phyloP scores from a whole-genome alignment of 2,113 vertebrate genomes.

The Baryphthengus martii region DNA sequence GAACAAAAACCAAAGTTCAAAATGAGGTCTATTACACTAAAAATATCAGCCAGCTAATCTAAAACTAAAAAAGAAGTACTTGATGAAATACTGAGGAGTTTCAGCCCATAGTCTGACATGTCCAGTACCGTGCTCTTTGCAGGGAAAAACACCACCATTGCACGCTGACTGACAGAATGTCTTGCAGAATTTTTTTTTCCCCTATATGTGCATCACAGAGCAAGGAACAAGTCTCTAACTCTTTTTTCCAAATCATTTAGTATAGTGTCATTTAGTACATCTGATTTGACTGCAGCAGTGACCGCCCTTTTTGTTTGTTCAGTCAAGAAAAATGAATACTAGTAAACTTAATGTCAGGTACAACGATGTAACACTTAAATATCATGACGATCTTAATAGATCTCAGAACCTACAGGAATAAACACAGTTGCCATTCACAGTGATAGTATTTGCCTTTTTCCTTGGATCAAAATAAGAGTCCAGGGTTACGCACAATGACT shows the following conservation, averaged over 20 bases:
- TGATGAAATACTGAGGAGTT: not conserved
- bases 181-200: not conserved
- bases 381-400: not conserved
- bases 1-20: not conserved
- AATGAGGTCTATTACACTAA: not conserved
- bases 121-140: not conserved
- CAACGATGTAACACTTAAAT: not conserved
- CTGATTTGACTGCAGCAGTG: not conserved
- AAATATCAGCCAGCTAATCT: not conserved
- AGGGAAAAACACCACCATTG: not conserved
- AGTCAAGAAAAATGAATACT: not conserved
- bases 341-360: not conserved
- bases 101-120: not conserved
- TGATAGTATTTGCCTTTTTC: not conserved
- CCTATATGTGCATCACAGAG: not conserved
- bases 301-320: not conserved
- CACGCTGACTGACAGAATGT: no score
- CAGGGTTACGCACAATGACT: constrained; percentile 5
- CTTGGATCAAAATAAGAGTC: constrained; percentile 32
- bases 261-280: not conserved
- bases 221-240: not conserved
- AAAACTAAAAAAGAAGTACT: not conserved
- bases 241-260: not conserved
- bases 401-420: not conserved
- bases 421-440: not conserved